These are phyloP conservation scores for Trissolcus japonicus DNA, from an alignment of 2,888 invertebrate genomes.

Conservation along the genomic window DNA sequence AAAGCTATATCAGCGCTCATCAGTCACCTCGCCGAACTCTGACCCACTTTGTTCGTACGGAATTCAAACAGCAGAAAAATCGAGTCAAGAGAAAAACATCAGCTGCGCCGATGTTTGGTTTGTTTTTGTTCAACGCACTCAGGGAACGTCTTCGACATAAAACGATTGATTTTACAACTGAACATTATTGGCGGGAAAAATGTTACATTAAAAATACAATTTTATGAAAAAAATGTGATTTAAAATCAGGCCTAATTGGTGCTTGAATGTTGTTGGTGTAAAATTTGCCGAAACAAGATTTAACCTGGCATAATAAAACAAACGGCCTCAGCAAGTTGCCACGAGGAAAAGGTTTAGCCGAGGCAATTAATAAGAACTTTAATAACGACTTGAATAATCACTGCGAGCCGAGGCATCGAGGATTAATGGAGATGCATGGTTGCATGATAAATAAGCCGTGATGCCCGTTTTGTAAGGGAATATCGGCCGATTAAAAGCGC, in stretches of 20 bases:
- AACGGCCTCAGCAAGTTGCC: too few relatives aligned
- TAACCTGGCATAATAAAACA: constrained; percentile 8
- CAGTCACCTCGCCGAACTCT: constrained; percentile 24
- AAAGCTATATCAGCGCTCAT: constrained; percentile 22
- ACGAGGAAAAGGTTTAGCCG: constrained; percentile 23
- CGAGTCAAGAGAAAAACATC: constrained; percentile 22
- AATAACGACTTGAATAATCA: constrained; percentile 44
- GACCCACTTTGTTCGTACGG: constrained; percentile 29
- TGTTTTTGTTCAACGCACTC: neutral
- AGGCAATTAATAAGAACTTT: constrained; percentile 50
- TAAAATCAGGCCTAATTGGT: too few relatives aligned
- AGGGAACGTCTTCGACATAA: too few relatives aligned
- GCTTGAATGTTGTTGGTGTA: too few relatives aligned
- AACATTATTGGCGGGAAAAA: too few relatives aligned
- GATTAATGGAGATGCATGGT: constrained; percentile 40
- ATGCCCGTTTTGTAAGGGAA: constrained; percentile 32
- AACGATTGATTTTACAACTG: too few relatives aligned
- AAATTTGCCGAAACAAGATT: neutral
- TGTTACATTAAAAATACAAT: too few relatives aligned
- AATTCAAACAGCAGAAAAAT: constrained; percentile 35
- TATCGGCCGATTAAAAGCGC: constrained; percentile 27
- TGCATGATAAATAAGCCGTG: constrained; percentile 44
- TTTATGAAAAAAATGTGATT: too few relatives aligned
- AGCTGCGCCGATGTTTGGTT: constrained; percentile 16
- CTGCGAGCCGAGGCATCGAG: constrained; percentile 22